Evolutionary conservation across 2,797 vertebrate species (phyloP).

Genomic region (Eulemur rubriventer): DNA sequence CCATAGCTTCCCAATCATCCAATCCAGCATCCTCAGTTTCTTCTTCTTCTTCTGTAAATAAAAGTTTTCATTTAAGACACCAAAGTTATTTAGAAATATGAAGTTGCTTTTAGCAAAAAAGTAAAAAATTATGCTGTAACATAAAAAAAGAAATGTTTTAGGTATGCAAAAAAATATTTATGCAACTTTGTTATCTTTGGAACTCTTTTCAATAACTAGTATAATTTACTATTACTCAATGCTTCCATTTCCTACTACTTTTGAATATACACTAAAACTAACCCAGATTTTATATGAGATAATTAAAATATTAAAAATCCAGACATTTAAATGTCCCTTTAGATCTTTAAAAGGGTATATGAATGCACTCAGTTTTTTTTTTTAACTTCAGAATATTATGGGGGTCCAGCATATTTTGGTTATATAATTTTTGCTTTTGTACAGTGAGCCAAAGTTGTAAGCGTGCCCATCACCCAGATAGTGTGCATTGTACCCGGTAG

Average conservation of each 20-base stretch:
- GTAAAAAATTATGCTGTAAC: not conserved
- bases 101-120: not conserved
- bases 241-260: not conserved
- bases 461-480: too few relatives aligned
- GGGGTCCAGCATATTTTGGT: too few relatives aligned
- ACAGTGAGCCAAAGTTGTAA: too few relatives aligned
- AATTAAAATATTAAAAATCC: slow-evolving; percentile 34
- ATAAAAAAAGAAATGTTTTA: slow-evolving; percentile 32
- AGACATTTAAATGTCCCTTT: not conserved
- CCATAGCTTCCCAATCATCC: slow-evolving; percentile 94
- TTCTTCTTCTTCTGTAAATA: slow-evolving; percentile 86
- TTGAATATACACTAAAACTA: not conserved
- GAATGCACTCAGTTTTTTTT: not conserved
- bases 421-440: too few relatives aligned
- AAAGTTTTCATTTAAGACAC: slow-evolving; percentile 26
- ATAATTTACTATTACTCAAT: slow-evolving; percentile 13
- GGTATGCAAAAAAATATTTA: not conserved
- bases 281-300: not conserved
- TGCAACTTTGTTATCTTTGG: slow-evolving; percentile 8
- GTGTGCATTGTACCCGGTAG: too few relatives aligned
- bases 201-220: not conserved
- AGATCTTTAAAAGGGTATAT: not conserved
- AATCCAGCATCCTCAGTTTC: slow-evolving; percentile 87
- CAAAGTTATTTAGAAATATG: not conserved
- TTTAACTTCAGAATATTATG: too few relatives aligned